Conservation (phyloP, 1,140 invertebrate genomes). For the Drosophila micromelanica region DNA sequence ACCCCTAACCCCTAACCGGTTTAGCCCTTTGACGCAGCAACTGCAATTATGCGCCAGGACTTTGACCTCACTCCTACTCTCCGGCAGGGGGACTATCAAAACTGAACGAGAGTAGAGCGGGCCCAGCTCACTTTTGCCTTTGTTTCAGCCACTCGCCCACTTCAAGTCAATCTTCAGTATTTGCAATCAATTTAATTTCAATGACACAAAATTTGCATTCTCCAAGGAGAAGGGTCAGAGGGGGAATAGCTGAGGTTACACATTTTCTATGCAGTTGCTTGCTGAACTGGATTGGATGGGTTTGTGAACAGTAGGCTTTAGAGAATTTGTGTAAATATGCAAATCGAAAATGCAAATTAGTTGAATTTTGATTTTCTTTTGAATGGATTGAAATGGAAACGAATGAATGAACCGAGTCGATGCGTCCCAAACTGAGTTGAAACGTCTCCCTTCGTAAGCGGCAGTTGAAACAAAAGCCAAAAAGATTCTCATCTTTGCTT, state of each 20-base stretch:
- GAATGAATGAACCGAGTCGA: conserved; percentile 44
- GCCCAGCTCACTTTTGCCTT: conserved; percentile 8
- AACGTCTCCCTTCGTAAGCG: no score
- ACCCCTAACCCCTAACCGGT: no score
- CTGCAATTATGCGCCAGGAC: no score
- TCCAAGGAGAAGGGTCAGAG: background rate
- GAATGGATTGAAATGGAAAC: conserved; percentile 43
- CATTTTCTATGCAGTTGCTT: conserved; percentile 31
- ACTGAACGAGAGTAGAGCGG: conserved; percentile 29
- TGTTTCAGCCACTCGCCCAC: conserved; percentile 48
- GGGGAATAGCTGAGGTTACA: background rate
- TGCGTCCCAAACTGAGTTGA: background rate
- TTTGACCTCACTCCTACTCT: no score
- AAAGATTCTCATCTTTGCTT: conserved; percentile 41
- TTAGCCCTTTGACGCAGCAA: no score
- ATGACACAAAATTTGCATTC: conserved; percentile 73
- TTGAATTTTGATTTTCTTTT: conserved; percentile 78
- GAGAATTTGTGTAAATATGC: conserved; percentile 76
- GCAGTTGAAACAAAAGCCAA: conserved; percentile 40
- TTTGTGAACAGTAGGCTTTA: conserved; percentile 29
- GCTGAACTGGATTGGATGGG: background rate
- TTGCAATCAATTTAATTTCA: conserved; percentile 83
- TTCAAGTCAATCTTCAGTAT: conserved; percentile 82
- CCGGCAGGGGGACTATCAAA: conserved; percentile 34
- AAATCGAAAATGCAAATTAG: conserved; percentile 83